Evolutionary conservation across 2,113 vertebrate species (phyloP).

Genomic region (Urocitellus parryii): DNA sequence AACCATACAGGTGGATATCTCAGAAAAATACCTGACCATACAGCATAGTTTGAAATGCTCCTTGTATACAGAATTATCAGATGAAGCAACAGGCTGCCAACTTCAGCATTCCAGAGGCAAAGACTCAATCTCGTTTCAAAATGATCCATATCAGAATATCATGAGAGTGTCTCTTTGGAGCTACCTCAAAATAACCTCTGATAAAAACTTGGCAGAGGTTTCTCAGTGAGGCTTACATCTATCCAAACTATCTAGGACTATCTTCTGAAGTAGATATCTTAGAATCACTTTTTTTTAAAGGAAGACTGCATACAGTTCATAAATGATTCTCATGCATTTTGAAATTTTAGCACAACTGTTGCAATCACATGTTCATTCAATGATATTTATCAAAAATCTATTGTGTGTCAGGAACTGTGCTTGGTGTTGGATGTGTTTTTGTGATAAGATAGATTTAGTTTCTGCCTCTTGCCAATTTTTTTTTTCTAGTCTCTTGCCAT

Average conservation of each 20-base stretch:
- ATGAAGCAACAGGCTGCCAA: background rate
- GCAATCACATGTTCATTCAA: background rate
- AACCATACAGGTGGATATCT: background rate
- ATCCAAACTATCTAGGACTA: background rate
- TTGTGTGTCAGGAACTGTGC: background rate
- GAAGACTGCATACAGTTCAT: accelerated
- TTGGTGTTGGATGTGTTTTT: background rate
- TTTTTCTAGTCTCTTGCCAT: background rate
- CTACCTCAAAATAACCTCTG: background rate
- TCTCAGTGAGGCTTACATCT: background rate
- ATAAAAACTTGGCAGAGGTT: background rate
- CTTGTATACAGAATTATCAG: background rate
- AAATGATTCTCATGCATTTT: background rate
- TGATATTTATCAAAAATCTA: background rate
- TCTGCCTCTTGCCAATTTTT: background rate
- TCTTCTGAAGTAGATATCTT: background rate
- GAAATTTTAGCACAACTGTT: background rate
- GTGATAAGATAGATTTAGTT: background rate
- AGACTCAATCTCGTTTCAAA: background rate
- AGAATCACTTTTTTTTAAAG: background rate
- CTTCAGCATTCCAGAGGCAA: background rate
- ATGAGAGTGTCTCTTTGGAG: background rate
- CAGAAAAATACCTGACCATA: background rate
- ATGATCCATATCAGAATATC: background rate
- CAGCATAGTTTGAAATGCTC: background rate